These are phyloP conservation scores for Drosophila neotestacea DNA, from an alignment of 2,888 invertebrate species.

Conservation along the genomic window DNA sequence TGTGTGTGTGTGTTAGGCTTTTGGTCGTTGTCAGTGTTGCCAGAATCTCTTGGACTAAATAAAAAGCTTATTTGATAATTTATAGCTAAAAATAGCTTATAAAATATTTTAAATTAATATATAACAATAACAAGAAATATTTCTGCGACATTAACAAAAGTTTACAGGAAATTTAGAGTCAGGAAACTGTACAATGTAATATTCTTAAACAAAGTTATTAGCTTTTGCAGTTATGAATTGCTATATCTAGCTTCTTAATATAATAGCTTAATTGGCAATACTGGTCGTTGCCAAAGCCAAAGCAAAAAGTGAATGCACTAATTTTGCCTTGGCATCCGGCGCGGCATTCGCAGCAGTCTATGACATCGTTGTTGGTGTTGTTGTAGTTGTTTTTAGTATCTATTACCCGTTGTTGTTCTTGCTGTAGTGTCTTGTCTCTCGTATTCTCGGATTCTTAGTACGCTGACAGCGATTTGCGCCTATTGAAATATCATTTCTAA, in stretches of 20 bases:
- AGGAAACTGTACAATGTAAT: too few species aligned
- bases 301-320: slow-evolving; percentile 83
- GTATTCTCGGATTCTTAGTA: slow-evolving; percentile 25
- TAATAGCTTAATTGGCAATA: too few species aligned
- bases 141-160: too few species aligned
- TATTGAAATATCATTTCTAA: slow-evolving; percentile 70
- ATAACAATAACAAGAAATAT: too few species aligned
- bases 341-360: slow-evolving; percentile 67
- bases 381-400: slow-evolving; percentile 46
- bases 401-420: slow-evolving; percentile 50
- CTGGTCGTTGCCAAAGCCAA: slow-evolving; percentile 57
- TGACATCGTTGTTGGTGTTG: slow-evolving; percentile 47
- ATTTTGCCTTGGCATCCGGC: slow-evolving; percentile 83
- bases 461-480: slow-evolving; percentile 41
- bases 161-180: too few species aligned
- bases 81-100: too few species aligned
- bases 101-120: too few species aligned
- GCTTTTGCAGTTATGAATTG: too few species aligned
- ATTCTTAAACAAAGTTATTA: too few species aligned
- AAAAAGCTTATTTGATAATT: too few species aligned
- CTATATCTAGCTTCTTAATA: too few species aligned
- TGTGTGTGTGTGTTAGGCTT: slow-evolving; percentile 31
- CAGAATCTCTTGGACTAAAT: too few species aligned
- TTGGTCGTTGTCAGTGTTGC: slow-evolving; percentile 39
- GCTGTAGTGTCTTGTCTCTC: slow-evolving; percentile 22